phyloP scores from a whole-genome alignment of 2,113 vertebrate genomes.

The Charadrius vociferus region DNA sequence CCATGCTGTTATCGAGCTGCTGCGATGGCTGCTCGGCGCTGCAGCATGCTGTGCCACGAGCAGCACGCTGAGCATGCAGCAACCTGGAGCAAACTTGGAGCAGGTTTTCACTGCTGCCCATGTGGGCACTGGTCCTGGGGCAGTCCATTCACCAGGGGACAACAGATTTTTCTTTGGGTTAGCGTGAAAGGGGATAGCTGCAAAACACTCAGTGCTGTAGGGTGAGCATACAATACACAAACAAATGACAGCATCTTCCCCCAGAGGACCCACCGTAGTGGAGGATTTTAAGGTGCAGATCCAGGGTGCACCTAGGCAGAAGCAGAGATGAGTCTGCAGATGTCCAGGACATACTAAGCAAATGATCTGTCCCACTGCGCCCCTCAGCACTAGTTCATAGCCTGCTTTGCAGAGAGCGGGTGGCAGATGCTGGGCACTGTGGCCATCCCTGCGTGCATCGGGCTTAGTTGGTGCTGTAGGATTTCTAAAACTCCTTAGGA shows the following conservation, averaged over 20 bases:
- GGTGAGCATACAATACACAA: background rate
- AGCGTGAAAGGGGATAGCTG: background rate
- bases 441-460: rapidly evolving
- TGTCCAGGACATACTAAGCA: background rate
- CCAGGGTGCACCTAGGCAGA: background rate
- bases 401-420: rapidly evolving
- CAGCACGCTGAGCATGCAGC: rapidly evolving
- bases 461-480: background rate
- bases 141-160: background rate
- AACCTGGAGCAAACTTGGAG: background rate
- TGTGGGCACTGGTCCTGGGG: background rate
- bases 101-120: background rate
- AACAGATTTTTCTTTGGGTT: background rate
- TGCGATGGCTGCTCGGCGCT: rapidly evolving
- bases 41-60: rapidly evolving
- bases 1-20: rapidly evolving
- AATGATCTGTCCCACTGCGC: background rate
- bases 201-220: background rate
- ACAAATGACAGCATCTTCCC: background rate
- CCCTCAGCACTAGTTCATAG: background rate
- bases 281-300: background rate
- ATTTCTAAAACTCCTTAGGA: background rate
- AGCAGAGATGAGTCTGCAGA: background rate
- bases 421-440: background rate
- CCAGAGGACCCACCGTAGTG: rapidly evolving